phyloP scores from a whole-genome alignment of 2,113 vertebrate species.

The Gymnarchus niloticus region DNA sequence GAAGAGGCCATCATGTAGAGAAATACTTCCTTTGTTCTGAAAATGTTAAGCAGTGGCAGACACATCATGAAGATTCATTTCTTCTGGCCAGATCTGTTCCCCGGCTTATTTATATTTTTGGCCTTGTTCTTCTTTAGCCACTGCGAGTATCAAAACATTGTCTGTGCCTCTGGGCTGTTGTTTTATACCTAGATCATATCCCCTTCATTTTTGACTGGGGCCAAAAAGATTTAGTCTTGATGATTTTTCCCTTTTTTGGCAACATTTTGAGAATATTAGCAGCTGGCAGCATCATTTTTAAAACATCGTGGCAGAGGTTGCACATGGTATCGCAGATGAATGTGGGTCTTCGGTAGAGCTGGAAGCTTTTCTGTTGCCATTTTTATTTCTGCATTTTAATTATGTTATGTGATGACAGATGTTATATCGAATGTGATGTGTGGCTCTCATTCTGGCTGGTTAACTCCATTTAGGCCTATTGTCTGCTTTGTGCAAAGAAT shows the following conservation, averaged over 20 bases:
- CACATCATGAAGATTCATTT: not conserved
- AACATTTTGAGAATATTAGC: not conserved
- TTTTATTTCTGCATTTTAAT: not conserved
- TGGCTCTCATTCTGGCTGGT: not conserved
- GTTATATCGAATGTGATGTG: no score
- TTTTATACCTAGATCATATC: not conserved
- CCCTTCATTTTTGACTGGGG: not conserved
- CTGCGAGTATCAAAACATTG: not conserved
- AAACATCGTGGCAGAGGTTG: no score
- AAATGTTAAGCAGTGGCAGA: not conserved
- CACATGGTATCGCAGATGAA: no score
- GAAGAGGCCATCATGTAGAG: not conserved
- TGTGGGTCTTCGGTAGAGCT: no score
- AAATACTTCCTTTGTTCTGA: constrained; percentile 5
- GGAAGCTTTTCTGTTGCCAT: not conserved
- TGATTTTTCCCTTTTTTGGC: not conserved
- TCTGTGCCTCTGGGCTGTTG: not conserved
- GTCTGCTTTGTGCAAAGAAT: not conserved
- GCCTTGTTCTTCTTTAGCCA: not conserved
- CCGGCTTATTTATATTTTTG: not conserved
- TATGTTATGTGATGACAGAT: no score
- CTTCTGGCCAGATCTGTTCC: not conserved
- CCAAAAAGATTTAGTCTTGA: not conserved
- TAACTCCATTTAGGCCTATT: not conserved
- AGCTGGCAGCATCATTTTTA: not conserved